Evolutionary conservation across 2,888 invertebrate species (phyloP).

Genomic region (Drosophila bunnanda): DNA sequence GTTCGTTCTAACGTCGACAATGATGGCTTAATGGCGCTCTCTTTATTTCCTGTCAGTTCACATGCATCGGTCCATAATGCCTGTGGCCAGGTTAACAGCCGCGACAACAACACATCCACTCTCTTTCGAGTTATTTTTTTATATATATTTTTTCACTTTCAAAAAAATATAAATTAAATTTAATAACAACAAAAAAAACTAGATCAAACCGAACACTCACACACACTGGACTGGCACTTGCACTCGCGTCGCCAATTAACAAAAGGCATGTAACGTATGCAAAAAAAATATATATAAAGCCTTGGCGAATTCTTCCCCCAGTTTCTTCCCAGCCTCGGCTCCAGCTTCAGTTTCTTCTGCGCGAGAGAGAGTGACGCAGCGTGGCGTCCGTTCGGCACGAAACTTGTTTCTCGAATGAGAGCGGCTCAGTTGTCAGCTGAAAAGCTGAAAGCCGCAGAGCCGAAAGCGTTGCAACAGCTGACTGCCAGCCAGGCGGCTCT

Average conservation of each 20-base stretch:
- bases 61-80: constrained; percentile 53
- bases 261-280: constrained; percentile 62
- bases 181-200: constrained; percentile 21
- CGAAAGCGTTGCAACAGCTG: constrained; percentile 29
- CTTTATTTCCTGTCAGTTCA: constrained; percentile 73
- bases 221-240: constrained; percentile 19
- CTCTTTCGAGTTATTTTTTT: constrained; percentile 11
- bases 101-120: constrained; percentile 22
- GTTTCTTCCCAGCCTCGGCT: constrained; percentile 17
- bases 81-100: constrained; percentile 33
- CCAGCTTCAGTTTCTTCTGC: constrained; percentile 2
- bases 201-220: constrained; percentile 21
- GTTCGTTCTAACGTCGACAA: constrained; percentile 61
- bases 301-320: constrained; percentile 38
- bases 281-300: constrained; percentile 51
- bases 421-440: constrained; percentile 53
- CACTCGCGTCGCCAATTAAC: constrained; percentile 66
- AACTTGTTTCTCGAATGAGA: constrained; percentile 82
- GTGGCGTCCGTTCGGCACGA: constrained; percentile 73
- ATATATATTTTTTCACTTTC: constrained; percentile 50
- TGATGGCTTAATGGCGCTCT: constrained; percentile 66
- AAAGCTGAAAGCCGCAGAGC: constrained; percentile 49
- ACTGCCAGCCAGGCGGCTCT: neutral
- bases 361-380: constrained; percentile 47
- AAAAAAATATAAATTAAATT: constrained; percentile 28